Percentiles rank a stretch among this genome's conserved stretches.
phyloP scores from a whole-genome alignment of 2,113 vertebrate genomes.

The Sphaerodactylus townsendi region DNA sequence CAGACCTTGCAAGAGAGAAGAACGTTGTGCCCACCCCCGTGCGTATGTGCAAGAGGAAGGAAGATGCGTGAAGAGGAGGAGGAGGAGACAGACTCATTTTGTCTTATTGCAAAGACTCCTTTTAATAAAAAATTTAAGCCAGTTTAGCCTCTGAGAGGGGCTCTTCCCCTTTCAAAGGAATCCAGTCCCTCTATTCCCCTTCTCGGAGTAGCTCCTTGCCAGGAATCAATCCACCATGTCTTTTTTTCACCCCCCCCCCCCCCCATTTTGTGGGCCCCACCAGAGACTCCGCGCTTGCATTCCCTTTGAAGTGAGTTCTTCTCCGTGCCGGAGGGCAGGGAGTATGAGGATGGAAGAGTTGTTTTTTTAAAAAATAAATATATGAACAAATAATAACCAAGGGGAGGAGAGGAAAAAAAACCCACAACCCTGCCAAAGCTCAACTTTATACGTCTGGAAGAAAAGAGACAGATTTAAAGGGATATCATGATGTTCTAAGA shows the following conservation, averaged over 20 bases:
- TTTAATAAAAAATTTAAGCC: constrained; percentile 70
- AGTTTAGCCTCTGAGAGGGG: constrained; percentile 46
- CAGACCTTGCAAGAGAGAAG: not conserved
- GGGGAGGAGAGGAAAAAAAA: not conserved
- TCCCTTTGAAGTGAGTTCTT: constrained; percentile 31
- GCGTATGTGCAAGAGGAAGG: not conserved
- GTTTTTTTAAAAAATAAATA: constrained; percentile 41
- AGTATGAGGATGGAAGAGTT: not conserved
- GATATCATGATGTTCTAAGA: not conserved
- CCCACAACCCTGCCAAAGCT: not conserved
- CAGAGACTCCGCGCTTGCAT: not conserved
- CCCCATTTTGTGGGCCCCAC: constrained; percentile 8
- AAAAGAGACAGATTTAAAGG: constrained; percentile 33
- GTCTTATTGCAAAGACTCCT: constrained; percentile 64
- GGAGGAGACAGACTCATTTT: constrained; percentile 37
- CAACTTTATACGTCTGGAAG: constrained; percentile 21
- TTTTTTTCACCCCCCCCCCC: not conserved
- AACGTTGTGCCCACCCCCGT: not conserved
- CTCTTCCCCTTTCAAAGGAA: constrained; percentile 45
- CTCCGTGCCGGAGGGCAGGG: not conserved
- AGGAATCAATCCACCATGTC: constrained; percentile 40
- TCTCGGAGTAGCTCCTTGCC: constrained; percentile 31
- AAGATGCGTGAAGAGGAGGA: too few relatives aligned
- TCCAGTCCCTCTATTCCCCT: constrained; percentile 36
- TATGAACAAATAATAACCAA: constrained; percentile 17